Evolutionary conservation across 2,113 vertebrate genomes (phyloP).

Genomic region (Morone chrysops): DNA sequence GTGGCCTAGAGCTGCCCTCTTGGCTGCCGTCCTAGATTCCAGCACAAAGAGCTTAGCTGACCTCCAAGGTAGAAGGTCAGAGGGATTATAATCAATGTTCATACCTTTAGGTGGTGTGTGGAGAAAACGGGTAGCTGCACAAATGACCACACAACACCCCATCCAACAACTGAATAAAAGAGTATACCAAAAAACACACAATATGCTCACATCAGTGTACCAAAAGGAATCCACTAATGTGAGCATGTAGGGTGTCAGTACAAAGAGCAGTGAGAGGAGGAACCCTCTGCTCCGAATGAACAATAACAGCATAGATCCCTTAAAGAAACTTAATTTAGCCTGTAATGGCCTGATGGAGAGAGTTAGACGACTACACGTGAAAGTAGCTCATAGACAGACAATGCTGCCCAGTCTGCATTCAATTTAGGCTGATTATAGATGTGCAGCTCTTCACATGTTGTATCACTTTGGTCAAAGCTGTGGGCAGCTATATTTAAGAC

Average conservation of each 20-base stretch:
- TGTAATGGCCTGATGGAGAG: conserved; percentile 41
- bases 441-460: conserved; percentile 47
- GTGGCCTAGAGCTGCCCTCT: background rate
- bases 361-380: conserved; percentile 48
- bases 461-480: conserved; percentile 18
- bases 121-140: background rate
- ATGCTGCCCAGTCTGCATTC: conserved; percentile 57
- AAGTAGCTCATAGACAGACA: conserved; percentile 49
- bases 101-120: background rate
- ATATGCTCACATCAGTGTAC: background rate
- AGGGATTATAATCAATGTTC: background rate
- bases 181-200: background rate
- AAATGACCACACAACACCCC: background rate
- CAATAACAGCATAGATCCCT: conserved; percentile 50
- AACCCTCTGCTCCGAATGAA: conserved; percentile 17
- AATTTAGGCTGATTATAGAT: conserved; percentile 48
- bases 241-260: background rate
- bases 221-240: background rate
- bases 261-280: background rate
- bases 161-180: no score
- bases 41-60: conserved; percentile 37
- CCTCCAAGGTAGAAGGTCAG: conserved; percentile 3
- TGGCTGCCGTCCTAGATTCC: conserved; percentile 36
- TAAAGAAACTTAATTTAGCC: conserved; percentile 57
- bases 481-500: background rate